Evolutionary conservation across 2,888 invertebrate genomes (phyloP).

Genomic region (Metacarcinus magister): DNA sequence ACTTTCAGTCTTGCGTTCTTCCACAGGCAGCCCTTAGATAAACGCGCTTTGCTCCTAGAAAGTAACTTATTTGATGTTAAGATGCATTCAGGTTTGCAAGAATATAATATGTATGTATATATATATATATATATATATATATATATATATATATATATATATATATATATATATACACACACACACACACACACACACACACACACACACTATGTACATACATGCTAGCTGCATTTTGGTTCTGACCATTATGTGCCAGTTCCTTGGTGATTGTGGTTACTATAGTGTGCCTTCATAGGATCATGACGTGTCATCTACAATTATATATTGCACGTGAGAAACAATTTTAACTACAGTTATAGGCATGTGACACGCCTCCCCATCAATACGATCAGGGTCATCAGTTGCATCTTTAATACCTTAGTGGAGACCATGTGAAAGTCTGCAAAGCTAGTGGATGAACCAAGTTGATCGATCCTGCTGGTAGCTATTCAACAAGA

Average conservation of each 20-base stretch:
- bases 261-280: too few species aligned
- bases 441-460: not conserved
- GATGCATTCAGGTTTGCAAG: not conserved
- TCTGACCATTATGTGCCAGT: too few species aligned
- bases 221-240: not conserved
- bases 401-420: not conserved
- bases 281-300: too few species aligned
- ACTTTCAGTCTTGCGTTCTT: not conserved
- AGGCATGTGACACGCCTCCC: not conserved
- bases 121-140: too few species aligned
- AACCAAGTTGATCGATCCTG: conserved; percentile 4
- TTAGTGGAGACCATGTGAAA: not conserved
- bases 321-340: not conserved
- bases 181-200: too few species aligned
- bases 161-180: too few species aligned
- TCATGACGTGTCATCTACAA: not conserved
- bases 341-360: not conserved
- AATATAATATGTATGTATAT: too few species aligned
- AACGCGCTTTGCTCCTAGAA: not conserved
- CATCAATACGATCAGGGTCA: not conserved
- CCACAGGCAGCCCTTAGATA: not conserved
- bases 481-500: not conserved
- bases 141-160: too few species aligned
- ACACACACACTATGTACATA: not conserved
- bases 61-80: not conserved